These are phyloP conservation scores for Diloba caeruleocephala DNA, from an alignment of 2,888 invertebrate species.

Conservation along the genomic window DNA sequence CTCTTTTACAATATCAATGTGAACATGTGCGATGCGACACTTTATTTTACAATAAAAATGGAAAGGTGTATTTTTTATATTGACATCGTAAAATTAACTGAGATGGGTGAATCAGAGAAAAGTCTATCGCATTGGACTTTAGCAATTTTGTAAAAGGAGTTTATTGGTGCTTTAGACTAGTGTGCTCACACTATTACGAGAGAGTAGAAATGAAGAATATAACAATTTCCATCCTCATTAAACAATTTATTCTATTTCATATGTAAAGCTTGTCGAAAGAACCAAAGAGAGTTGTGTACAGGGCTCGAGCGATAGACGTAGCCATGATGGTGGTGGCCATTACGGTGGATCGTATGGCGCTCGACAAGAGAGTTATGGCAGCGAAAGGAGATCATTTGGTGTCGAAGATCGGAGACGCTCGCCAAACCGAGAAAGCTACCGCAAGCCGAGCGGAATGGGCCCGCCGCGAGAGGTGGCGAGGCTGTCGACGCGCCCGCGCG, in stretches of 20 bases:
- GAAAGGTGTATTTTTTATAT: conserved; percentile 26
- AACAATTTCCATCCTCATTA: conserved; percentile 54
- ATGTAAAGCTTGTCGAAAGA: conserved; percentile 74
- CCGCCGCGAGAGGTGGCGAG: conserved; percentile 82
- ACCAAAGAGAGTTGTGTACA: conserved; percentile 86
- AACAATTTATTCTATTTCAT: conserved; percentile 64
- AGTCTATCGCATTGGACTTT: conserved; percentile 43
- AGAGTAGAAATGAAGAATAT: conserved; percentile 44
- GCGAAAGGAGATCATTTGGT: conserved; percentile 84
- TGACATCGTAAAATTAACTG: conserved; percentile 23
- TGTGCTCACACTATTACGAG: conserved; percentile 45
- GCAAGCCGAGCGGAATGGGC: conserved; percentile 84
- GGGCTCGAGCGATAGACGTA: conserved; percentile 88
- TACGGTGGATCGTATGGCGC: conserved; percentile 87
- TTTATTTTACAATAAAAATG: conserved; percentile 30
- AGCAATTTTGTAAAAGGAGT: conserved; percentile 40
- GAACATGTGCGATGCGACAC: conserved; percentile 40
- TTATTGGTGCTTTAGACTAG: conserved; percentile 37
- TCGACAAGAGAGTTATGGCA: conserved; percentile 88
- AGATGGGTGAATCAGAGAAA: conserved; percentile 43
- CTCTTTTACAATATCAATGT: conserved; percentile 35
- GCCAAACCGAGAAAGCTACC: conserved; percentile 84
- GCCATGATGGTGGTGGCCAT: conserved; percentile 88
- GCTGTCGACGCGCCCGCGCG: conserved; percentile 83
- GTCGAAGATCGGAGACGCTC: conserved; percentile 89